phyloP scores from a whole-genome alignment of 2,888 invertebrate species.

The Miltochrista miniata region DNA sequence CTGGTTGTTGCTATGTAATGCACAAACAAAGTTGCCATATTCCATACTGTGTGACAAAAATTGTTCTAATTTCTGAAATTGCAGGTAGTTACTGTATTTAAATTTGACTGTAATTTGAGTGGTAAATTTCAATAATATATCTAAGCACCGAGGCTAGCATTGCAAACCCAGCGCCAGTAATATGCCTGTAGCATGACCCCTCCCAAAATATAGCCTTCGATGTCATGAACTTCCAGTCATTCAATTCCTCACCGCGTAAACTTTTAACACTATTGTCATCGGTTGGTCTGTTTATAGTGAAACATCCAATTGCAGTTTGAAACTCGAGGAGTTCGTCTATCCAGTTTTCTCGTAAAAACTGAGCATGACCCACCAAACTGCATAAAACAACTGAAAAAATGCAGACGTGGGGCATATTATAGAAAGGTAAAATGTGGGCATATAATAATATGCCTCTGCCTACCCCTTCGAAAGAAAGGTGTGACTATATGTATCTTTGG shows the following conservation, averaged over 20 bases:
- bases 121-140: neutral
- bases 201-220: neutral
- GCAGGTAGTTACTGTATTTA: no score
- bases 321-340: slow-evolving; percentile 7
- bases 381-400: slow-evolving; percentile 9
- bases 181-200: neutral
- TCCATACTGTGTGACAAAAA: no score
- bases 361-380: slow-evolving; percentile 8
- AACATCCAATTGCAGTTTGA: slow-evolving; percentile 6
- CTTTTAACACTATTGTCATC: neutral
- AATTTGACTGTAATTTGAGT: neutral
- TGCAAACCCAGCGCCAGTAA: slow-evolving; percentile 4
- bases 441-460: no score
- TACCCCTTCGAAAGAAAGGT: no score
- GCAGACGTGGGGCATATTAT: no score
- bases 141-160: neutral
- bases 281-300: neutral
- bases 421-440: no score
- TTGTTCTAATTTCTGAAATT: no score
- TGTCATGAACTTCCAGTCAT: neutral
- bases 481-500: no score
- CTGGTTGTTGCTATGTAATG: no score
- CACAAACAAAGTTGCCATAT: no score
- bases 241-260: neutral
- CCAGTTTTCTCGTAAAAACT: slow-evolving; percentile 9